Evolutionary conservation across 2,797 vertebrate genomes (phyloP), one percentile per base, ranked within the genome.

Genomic region (Rhabdomys pumilio): DNA sequence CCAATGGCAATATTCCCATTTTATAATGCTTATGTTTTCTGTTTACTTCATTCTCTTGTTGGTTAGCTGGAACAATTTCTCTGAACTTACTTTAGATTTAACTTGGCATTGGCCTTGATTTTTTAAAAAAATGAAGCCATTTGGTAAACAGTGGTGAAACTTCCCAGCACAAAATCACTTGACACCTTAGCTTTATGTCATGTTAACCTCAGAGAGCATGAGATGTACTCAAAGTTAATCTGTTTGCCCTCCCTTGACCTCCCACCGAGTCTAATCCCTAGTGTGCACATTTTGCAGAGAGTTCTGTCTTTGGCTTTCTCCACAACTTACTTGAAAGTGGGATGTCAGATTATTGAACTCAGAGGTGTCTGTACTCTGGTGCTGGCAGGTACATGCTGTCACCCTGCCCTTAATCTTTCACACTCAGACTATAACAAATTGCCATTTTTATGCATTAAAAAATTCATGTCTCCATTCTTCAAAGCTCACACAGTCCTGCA

Each of bases 21-120:
- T 96, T 50, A 81, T 89, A 95, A 85, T 90, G 17, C 79, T 94
- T 94, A 59, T 94, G 87, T 93, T 93, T 67, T 69, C 65, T 94
- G 73, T 77, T 95, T 86, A 79, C 4, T 67, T 93, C 65, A 85
- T 67, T 61, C 55, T 81, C 82, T 92, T 82, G 47, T 75, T 93
- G 81, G 67, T 59, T 83, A 85, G 34, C 44, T 81, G 20, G 75
- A 91, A 93, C 86, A 26, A 82, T 67, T 96, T 86, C 93, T 96
- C 91, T 77, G 69, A 89, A 90, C 55, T 89, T 96, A 72, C 26
- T 94, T 95, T 81, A 90, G 77, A 96, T 93, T 79, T 50, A 90
- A 91, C 81, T 90, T 95, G 61, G 9, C 76, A 93, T 34, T 96
- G 50, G 81, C 29, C 15, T 84, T 94, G 92, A 76, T 90, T 93